A percentile compares a stretch with the other conserved stretches of the same genome.
phyloP scores from a whole-genome alignment of 2,797 vertebrate species.

The Sebastolobus alascanus region DNA sequence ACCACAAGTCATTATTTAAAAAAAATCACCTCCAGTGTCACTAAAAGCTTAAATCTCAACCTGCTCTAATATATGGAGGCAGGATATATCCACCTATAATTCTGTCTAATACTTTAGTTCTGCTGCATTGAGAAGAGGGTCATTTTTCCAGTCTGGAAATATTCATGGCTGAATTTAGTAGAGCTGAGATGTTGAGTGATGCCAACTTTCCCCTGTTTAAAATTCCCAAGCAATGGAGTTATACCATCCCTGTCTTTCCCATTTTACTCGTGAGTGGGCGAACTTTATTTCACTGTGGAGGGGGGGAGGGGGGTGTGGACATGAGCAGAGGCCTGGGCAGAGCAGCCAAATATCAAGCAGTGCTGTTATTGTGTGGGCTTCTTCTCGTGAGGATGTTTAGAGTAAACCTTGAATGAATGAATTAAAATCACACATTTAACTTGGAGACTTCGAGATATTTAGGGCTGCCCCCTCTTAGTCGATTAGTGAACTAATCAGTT shows the following conservation, averaged over 20 bases:
- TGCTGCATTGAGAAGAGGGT: slow-evolving; percentile 67
- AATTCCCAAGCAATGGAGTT: slow-evolving; percentile 86
- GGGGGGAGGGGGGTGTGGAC: slow-evolving; percentile 38
- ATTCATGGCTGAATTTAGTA: slow-evolving; percentile 81
- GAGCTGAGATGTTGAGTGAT: slow-evolving; percentile 68
- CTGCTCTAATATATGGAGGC: slow-evolving; percentile 61
- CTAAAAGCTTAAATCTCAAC: slow-evolving; percentile 51
- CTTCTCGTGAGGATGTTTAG: slow-evolving; percentile 16
- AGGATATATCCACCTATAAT: slow-evolving; percentile 57
- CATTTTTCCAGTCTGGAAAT: slow-evolving; percentile 84
- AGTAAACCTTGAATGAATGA: slow-evolving; percentile 22
- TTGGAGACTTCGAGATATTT: neutral
- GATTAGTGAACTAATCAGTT: too few relatives aligned
- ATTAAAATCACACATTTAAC: neutral
- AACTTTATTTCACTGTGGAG: slow-evolving; percentile 72
- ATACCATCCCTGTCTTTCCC: slow-evolving; percentile 82
- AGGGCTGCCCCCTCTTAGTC: neutral
- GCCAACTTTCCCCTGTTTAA: slow-evolving; percentile 89
- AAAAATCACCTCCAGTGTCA: slow-evolving; percentile 30
- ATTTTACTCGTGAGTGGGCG: slow-evolving; percentile 79
- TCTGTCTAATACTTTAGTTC: slow-evolving; percentile 65
- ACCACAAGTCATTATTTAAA: slow-evolving; percentile 11
- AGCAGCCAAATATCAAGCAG: slow-evolving; percentile 43
- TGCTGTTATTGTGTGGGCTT: slow-evolving; percentile 31
- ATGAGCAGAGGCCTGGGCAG: slow-evolving; percentile 14